Evolutionary conservation across 2,888 invertebrate species (phyloP), one percentile per base, ranked within the genome.

Genomic region (Chrysopilus asiliformis): DNA sequence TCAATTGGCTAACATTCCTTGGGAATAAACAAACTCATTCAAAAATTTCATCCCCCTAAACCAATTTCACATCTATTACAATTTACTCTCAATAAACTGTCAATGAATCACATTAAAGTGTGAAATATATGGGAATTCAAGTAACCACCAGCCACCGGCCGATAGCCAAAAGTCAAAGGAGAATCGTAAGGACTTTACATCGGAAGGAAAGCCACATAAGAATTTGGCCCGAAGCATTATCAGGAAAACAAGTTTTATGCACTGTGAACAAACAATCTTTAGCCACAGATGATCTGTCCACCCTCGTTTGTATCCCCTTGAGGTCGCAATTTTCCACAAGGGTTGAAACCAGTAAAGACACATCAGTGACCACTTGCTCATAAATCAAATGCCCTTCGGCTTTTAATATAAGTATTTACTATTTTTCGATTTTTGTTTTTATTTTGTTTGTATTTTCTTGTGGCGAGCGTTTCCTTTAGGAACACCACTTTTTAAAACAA

Each of bases 51-150:
- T 27, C 39, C 37, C 35, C 24, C 32, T 17, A 38, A 35, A 41
- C 39, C 33, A 41, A 42, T 27, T 36, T 31, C 40, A 26, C 38
- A 45, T 45, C 40, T 45, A 45, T 45, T 41, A 40, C 42, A 43
- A 45, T 45, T 45, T 45, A 40, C 41, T 40, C 39, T 37, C 45
- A 43, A 45, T 45, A 45, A 45, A 39, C 34, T 45, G 45, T 45
- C 45, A 45, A 45, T 45, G 36, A 44, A 39, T 32, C n/a, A 32
- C 40, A 40, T 40, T 40, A 38, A 38, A 36, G 28, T 36, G 33
- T 41, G 18, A 36, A 40, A 36, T 40, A 35, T 38, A 40, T 32
- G 37, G 25, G 18, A 32, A 14, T 15, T n/a, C n/a, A n/a, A n/a
- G n/a, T n/a, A n/a, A n/a, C n/a, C n/a, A n/a, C n/a, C n/a, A n/a